These are phyloP conservation scores for Phrynocephalus forsythii DNA, from an alignment of 2,797 vertebrate species.

Conservation along the genomic window DNA sequence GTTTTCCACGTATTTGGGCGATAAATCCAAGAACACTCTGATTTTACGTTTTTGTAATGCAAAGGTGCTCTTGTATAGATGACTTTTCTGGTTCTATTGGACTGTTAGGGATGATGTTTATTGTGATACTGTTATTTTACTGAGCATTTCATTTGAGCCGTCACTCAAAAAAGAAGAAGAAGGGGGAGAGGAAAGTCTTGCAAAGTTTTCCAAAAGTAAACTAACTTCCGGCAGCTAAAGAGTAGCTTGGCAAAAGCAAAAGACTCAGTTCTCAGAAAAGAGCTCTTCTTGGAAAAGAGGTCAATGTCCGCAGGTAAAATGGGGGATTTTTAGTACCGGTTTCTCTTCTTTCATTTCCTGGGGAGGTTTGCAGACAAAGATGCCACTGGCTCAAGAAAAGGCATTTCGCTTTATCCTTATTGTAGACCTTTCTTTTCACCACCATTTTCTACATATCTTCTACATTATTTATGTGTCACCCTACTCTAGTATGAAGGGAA, in stretches of 20 bases:
- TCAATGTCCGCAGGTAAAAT: not conserved
- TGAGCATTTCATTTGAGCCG: too few species aligned
- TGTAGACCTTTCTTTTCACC: not conserved
- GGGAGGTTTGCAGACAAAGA: not conserved
- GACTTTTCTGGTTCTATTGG: too few species aligned
- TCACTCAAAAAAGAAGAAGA: too few species aligned
- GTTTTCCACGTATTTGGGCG: too few species aligned
- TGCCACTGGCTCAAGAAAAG: not conserved
- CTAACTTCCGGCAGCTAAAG: not conserved
- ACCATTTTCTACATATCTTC: not conserved
- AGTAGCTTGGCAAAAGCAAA: not conserved
- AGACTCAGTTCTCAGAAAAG: not conserved
- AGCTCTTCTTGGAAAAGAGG: not conserved
- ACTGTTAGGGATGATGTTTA: too few species aligned
- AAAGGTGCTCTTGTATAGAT: too few species aligned
- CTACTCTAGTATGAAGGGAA: not conserved
- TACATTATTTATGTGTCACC: not conserved
- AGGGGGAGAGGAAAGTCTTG: not conserved
- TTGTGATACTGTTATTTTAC: too few species aligned
- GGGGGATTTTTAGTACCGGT: not conserved
- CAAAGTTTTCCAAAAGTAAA: not conserved
- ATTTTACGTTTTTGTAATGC: too few species aligned
- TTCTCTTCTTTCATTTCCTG: not conserved
- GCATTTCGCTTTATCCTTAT: not conserved
- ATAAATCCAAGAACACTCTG: too few species aligned